Evolutionary conservation across 2,797 vertebrate species (phyloP).

Genomic region (Lutjanus campechanus): DNA sequence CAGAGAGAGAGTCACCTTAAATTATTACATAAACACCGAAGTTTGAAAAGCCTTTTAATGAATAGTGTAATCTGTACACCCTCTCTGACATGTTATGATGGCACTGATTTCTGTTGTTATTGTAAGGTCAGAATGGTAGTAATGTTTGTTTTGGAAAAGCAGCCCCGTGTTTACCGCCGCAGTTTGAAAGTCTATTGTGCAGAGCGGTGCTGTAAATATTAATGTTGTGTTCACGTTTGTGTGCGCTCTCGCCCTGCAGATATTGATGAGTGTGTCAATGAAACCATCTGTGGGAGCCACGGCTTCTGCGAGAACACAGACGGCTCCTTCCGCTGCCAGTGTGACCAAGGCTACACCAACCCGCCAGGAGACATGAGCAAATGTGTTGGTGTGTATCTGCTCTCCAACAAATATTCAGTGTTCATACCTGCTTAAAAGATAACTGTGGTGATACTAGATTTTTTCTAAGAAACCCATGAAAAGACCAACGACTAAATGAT

Average conservation of each 20-base stretch:
- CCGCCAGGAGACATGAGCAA: slow-evolving; percentile 64
- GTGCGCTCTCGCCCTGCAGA: slow-evolving; percentile 65
- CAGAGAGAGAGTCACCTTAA: slow-evolving; percentile 24
- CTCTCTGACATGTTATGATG: slow-evolving; percentile 65
- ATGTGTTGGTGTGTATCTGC: slow-evolving; percentile 81
- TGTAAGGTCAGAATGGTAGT: slow-evolving; percentile 45
- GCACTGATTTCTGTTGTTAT: slow-evolving; percentile 66
- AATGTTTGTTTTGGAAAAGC: slow-evolving; percentile 62
- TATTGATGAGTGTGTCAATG: slow-evolving; percentile 82
- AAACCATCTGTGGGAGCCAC: slow-evolving; percentile 83
- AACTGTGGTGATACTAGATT: background rate
- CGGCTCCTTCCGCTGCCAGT: slow-evolving; percentile 83
- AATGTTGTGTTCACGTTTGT: slow-evolving; percentile 47
- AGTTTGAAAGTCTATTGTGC: slow-evolving; percentile 32
- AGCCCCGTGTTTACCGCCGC: slow-evolving; percentile 41
- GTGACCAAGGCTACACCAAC: slow-evolving; percentile 83
- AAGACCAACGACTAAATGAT: background rate
- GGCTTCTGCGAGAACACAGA: slow-evolving; percentile 86
- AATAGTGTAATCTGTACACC: slow-evolving; percentile 42
- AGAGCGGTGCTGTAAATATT: slow-evolving; percentile 60
- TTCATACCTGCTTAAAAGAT: background rate
- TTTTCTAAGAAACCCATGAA: background rate
- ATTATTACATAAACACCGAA: slow-evolving; percentile 30
- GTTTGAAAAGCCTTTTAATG: slow-evolving; percentile 63
- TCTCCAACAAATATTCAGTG: background rate